Conservation (phyloP, 2,797 vertebrate species). For the Furcifer pardalis region DNA sequence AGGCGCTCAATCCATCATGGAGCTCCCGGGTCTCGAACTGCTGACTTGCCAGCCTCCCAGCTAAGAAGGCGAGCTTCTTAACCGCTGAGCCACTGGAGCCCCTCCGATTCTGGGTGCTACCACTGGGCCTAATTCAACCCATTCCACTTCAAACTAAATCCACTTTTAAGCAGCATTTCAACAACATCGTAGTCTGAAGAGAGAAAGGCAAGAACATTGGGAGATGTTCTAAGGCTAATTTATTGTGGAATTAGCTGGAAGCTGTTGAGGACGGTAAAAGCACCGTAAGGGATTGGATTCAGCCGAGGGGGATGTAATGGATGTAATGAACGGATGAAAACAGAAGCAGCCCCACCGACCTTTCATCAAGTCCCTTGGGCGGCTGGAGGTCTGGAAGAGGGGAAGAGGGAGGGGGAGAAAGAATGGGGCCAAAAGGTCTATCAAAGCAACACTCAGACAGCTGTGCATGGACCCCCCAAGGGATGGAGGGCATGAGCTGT, state of each 20-base stretch:
- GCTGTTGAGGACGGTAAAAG: background rate
- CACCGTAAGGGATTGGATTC: background rate
- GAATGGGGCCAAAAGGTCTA: constrained; percentile 18
- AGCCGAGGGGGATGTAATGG: constrained; percentile 9
- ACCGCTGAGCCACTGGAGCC: too few relatives aligned
- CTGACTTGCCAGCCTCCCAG: too few relatives aligned
- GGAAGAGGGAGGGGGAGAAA: constrained; percentile 3
- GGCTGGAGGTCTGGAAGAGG: background rate
- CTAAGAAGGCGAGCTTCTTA: too few relatives aligned
- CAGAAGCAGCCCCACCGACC: constrained; percentile 39
- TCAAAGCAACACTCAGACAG: constrained; percentile 18
- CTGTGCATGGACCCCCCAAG: background rate
- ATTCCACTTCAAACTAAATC: background rate
- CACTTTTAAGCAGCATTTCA: background rate
- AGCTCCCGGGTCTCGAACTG: too few relatives aligned
- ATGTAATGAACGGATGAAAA: constrained; percentile 35
- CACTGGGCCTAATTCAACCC: too few relatives aligned
- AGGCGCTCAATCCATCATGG: too few relatives aligned
- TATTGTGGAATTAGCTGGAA: background rate
- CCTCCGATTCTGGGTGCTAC: too few relatives aligned
- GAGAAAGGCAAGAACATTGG: background rate
- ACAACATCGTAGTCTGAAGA: background rate
- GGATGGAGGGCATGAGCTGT: background rate
- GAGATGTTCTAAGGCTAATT: background rate
- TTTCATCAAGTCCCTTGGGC: constrained; percentile 55